Base-by-base conservation (phyloP, 2,113 vertebrate species). In the Sebastes schlegelii region DNA sequence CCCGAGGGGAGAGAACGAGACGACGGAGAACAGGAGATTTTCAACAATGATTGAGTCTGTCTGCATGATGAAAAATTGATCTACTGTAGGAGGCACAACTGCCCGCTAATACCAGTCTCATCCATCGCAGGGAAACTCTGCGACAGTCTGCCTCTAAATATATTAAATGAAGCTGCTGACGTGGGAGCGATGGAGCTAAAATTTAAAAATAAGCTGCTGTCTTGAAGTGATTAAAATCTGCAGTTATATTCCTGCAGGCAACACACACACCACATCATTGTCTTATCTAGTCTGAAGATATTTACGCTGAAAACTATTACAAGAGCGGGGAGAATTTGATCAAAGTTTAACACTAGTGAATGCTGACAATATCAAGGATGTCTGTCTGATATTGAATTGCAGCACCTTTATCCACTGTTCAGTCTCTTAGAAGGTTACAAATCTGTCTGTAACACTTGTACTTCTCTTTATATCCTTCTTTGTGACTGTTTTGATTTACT, bases 181-280 rank as follows among this genome's bases (percentile, higher is more conserved):
- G 71, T 57, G 5, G 61, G 55, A 65, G 63, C 23, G 54, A 79
- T 57, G 73, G 65, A 89, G 82, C 81, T 64, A 43, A 74, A 80
- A 82, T 80, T 83, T 73, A 65, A 83, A 54, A 90, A 86, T 77
- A 77, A 79, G 74, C 84, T 40, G 79, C 82, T 76, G 82, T 81
- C 77, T 34, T 68, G 73, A 51, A 70, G 77, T 84, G 87, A 91
- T 88, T 75, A 85, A 49, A 19, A 91, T 87, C 72, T 82, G 74
- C 34, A 76, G 77, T 34, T 34, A 85, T 77, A 77, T 73, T 82
- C 74, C 82, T 80, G 64, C 82, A 79, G 85, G 84, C 65, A 75
- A 12, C 1, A 61, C 69, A 77, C 60, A 61, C 72, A 62, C 19
- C 48, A 67, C 68, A 62, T 79, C 79, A 74, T 54, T 16, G 63